phyloP scores from a whole-genome alignment of 2,888 invertebrate genomes.

The Geotrupes spiniger region DNA sequence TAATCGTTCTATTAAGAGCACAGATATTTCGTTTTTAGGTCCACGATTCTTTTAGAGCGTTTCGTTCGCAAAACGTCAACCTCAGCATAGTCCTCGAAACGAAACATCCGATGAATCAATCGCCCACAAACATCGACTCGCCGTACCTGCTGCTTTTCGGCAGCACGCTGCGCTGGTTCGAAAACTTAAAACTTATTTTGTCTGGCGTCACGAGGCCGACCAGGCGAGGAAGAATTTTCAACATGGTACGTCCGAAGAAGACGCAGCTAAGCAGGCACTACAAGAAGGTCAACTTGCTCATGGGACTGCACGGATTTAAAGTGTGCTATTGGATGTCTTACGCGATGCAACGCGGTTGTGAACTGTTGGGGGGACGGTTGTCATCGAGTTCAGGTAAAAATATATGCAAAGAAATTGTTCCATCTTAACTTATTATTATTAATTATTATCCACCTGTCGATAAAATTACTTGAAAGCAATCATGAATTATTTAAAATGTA shows the following conservation, averaged over 20 bases:
- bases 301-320: slow-evolving; percentile 83
- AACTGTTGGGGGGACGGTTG: slow-evolving; percentile 77
- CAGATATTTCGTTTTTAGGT: slow-evolving; percentile 55
- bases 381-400: slow-evolving; percentile 68
- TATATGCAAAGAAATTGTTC: neutral
- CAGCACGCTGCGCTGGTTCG: slow-evolving; percentile 93
- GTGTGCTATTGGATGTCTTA: slow-evolving; percentile 98
- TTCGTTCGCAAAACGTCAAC: slow-evolving; percentile 83
- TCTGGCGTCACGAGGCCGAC: slow-evolving; percentile 94
- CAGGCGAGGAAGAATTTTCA: slow-evolving; percentile 84
- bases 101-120: slow-evolving; percentile 54
- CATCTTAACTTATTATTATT: neutral
- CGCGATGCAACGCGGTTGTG: slow-evolving; percentile 89
- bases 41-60: slow-evolving; percentile 94
- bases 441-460: too few species aligned
- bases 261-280: slow-evolving; percentile 92
- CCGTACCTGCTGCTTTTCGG: slow-evolving; percentile 84
- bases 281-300: slow-evolving; percentile 78
- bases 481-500: neutral
- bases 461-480: too few species aligned
- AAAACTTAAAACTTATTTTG: slow-evolving; percentile 88
- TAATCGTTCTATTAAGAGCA: too few species aligned
- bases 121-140: slow-evolving; percentile 51
- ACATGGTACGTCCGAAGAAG: slow-evolving; percentile 79
- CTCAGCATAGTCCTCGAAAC: slow-evolving; percentile 78